Conservation (phyloP, 2,888 invertebrate genomes). For the Bhutanitis thaidina region DNA sequence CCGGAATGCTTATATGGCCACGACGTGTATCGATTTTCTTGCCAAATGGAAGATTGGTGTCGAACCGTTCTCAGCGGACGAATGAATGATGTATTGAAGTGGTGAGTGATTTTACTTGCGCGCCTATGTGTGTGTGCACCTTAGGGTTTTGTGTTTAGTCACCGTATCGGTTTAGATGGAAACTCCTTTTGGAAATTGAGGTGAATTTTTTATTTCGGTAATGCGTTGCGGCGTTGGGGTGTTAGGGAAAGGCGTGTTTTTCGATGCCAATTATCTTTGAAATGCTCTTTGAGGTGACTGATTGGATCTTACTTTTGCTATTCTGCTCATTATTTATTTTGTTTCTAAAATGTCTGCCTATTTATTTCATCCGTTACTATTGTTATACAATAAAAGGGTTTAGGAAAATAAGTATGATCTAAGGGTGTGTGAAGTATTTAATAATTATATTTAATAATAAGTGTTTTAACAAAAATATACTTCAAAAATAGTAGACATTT, state of each 20-base stretch:
- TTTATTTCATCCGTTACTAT: neutral
- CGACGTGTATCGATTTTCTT: constrained; percentile 79
- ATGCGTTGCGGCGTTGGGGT: constrained; percentile 50
- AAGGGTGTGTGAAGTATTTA: too few species aligned
- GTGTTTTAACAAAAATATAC: too few species aligned
- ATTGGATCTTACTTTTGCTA: constrained; percentile 44
- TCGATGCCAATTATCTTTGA: constrained; percentile 58
- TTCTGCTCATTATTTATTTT: neutral
- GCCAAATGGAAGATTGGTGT: constrained; percentile 80
- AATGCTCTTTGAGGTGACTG: constrained; percentile 63
- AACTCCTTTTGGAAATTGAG: constrained; percentile 60
- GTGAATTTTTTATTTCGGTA: constrained; percentile 73
- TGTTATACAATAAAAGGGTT: too few species aligned
- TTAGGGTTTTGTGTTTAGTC: constrained; percentile 64
- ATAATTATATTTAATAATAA: too few species aligned
- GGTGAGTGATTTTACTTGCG: constrained; percentile 69
- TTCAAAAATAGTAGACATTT: too few species aligned
- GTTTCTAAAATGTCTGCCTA: neutral
- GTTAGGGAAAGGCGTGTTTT: constrained; percentile 32
- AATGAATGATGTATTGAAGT: constrained; percentile 77
- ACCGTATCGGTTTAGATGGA: constrained; percentile 64
- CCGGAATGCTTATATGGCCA: constrained; percentile 80
- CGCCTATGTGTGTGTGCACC: constrained; percentile 43
- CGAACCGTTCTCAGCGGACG: constrained; percentile 75
- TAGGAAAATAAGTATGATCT: too few species aligned